Evolutionary conservation across 2,113 vertebrate genomes (phyloP).

Genomic region (Plectropomus leopardus): DNA sequence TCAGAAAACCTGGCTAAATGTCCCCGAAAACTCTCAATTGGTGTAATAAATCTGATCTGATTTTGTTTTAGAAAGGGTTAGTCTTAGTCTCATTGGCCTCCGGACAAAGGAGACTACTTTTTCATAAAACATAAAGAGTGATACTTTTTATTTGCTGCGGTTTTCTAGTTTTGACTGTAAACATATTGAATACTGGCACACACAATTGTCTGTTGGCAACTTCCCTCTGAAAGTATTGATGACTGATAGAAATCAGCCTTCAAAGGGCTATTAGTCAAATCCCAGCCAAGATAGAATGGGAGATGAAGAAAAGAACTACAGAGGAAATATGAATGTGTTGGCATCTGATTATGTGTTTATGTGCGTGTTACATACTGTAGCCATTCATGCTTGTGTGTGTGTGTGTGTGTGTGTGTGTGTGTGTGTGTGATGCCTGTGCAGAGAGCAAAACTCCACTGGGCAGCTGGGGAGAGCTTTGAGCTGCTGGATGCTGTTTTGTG

Average conservation of each 20-base stretch:
- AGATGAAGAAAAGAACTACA: slow-evolving; percentile 39
- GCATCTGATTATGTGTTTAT: slow-evolving; percentile 36
- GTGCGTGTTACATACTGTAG: neutral
- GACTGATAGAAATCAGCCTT: slow-evolving; percentile 20
- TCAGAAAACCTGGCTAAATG: neutral
- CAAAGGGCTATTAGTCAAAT: slow-evolving; percentile 38
- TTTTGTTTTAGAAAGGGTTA: too few relatives aligned
- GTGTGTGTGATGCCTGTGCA: slow-evolving; percentile 28
- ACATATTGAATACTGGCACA: slow-evolving; percentile 39
- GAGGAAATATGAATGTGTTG: slow-evolving; percentile 12
- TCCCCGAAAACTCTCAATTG: neutral
- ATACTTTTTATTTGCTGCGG: neutral
- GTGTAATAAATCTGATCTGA: neutral
- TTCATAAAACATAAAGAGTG: neutral
- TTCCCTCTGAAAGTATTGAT: slow-evolving; percentile 40
- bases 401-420: slow-evolving; percentile 18
- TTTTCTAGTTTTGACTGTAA: slow-evolving; percentile 22
- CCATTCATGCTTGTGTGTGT: slow-evolving; percentile 19
- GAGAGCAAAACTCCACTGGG: slow-evolving; percentile 39
- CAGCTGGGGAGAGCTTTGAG: slow-evolving; percentile 43
- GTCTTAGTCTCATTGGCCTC: too few relatives aligned
- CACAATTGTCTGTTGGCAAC: slow-evolving; percentile 22
- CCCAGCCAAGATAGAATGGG: slow-evolving; percentile 12
- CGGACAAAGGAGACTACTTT: too few relatives aligned
- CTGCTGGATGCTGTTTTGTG: slow-evolving; percentile 68